Conservation (phyloP, 2,888 invertebrate species). For the Cartodere bifasciata region DNA sequence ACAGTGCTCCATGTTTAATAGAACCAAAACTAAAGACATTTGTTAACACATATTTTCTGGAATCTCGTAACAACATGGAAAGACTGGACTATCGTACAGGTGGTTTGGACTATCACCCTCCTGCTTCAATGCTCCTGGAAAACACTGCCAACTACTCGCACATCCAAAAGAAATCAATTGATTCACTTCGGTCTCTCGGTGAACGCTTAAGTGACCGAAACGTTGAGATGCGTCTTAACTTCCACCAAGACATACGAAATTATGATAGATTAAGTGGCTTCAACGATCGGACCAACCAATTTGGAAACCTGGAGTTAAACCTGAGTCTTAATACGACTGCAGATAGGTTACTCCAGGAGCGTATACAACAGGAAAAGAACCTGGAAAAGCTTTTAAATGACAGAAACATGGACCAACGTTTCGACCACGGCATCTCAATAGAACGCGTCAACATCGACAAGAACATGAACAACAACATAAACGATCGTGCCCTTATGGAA, state of each 20-base stretch:
- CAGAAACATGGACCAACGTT: conserved; percentile 17
- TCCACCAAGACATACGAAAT: conserved; percentile 25
- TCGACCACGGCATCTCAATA: conserved; percentile 26
- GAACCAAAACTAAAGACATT: too few relatives aligned
- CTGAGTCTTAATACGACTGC: conserved; percentile 27
- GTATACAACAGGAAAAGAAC: conserved; percentile 27
- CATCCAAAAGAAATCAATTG: conserved; percentile 34
- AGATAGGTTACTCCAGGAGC: conserved; percentile 26
- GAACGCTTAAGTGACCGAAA: conserved; percentile 34
- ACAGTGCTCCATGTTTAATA: too few relatives aligned
- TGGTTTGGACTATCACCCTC: conserved; percentile 35
- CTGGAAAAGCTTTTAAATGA: conserved; percentile 30
- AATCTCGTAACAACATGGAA: conserved; percentile 31
- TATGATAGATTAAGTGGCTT: conserved; percentile 15
- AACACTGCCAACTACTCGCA: conserved; percentile 30
- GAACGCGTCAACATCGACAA: conserved; percentile 26
- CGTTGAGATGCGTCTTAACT: conserved; percentile 31
- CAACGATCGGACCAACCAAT: conserved; percentile 21
- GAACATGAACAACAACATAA: conserved; percentile 8
- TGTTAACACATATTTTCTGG: too few relatives aligned
- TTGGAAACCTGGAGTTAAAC: conserved; percentile 28
- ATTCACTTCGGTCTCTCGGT: conserved; percentile 32
- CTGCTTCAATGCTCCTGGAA: conserved; percentile 28
- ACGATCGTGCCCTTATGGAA: conserved; percentile 24
- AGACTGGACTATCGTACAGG: conserved; percentile 34